Evolutionary conservation across 2,888 invertebrate genomes (phyloP), one percentile per base, ranked within the genome.

Genomic region (Lasioglossum lativentre): DNA sequence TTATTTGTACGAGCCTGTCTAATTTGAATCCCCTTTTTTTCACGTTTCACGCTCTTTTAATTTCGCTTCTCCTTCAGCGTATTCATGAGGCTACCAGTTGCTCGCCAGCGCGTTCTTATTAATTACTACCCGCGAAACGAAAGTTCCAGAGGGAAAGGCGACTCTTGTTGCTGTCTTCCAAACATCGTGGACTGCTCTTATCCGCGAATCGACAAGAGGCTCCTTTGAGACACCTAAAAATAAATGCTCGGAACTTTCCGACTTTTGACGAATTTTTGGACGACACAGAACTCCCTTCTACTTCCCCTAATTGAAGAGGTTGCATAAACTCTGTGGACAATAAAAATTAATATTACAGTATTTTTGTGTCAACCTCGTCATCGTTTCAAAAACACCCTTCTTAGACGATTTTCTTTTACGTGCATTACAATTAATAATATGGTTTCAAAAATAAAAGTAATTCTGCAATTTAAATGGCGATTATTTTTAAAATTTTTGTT

Each of bases 61-160:
- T 83, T 71, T 72, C 52, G 59, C n/a, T 52, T 59, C 40, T 34
- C 16, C 52, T 40, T 16, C 19, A 38, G 45, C 45, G 47, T 47
- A 73, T 47, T 73, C 73, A 73, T 30, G 23, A 34, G 45, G 72
- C 72, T 45, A 72, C 72, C 52, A 47, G 73, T 52, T 73, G 47
- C 52, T 52, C 73, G 34, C 30, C 68, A 5, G 56, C 0, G 30
- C 34, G 72, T 73, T 52, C 38, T 77, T 81, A 77, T 81, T 81
- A 81, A 81, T 77, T 72, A 77, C 47, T 72, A 66, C 27, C 72
- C 75, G 23, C 42, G 19, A 45, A 56, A 38, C 59, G 75, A 59
- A 27, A 45, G 23, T 23, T 71, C 27, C 23, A 19, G 12, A 3
- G 27, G 56, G 45, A 30, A 40, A 59, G 23, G 34, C 5, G 34